Base-by-base conservation (phyloP, 1,140 invertebrate species). In the Spodoptera litura region DNA sequence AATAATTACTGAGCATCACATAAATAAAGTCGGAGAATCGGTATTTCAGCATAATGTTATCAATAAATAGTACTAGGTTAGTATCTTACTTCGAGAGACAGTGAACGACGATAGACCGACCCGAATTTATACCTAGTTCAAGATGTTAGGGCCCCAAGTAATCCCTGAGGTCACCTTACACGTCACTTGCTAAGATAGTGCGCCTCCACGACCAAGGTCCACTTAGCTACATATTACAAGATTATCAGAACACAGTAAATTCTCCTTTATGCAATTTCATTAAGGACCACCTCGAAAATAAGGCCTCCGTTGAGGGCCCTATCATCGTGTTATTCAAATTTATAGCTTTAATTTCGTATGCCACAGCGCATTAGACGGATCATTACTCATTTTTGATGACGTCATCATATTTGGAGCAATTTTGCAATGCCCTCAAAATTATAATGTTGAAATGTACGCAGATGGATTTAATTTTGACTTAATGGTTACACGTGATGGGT, bases 311-410 rank as follows among this genome's bases (percentile, higher is more conserved):
- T 25, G 27, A 52, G 73, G 73, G 51, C 31, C 72, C 73, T 62
- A 75, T 15, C 59, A 51, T 20, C 55, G 35, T 59, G 73, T 75
- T 75, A 68, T 77, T 77, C 74, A 66, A 77, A 77, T 68, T 77
- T 77, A 77, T 77, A 68, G 61, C 51, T 77, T 77, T 68, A 77
- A 77, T 77, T 77, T 77, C 52, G 62, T 77, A 66, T 68, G 51
- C 74, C 52, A 77, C 52, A 56, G 35, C 74, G 74, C 61, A 77
- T 77, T 66, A 77, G 61, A 77, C 35, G 62, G 74, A 58, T 77
- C 74, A 66, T 77, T 77, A 77, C 51, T 77, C 74, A 77, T 77
- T 77, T 77, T 77, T 77, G 74, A 77, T 77, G 53, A 77, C 20
- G 74, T 53, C 74, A 77, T 77, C 61, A 66, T 77, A 77, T 68